Evolutionary conservation across 2,113 vertebrate genomes (phyloP).

Genomic region (Ptilorrhoa leucosticta): DNA sequence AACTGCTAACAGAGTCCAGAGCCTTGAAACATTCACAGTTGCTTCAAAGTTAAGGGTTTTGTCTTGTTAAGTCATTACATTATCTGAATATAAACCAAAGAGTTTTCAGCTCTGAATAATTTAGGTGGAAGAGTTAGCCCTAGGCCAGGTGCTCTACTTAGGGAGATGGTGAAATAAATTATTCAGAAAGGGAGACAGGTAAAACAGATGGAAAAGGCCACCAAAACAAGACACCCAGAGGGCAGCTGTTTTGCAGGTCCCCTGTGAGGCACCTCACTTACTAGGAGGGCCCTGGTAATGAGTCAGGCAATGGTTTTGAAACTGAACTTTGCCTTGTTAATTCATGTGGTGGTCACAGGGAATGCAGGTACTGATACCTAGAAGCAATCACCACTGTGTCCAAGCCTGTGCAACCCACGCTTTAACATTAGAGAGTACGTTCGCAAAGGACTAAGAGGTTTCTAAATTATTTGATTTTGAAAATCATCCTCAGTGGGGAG

Average conservation of each 20-base stretch:
- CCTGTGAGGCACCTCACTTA: neutral
- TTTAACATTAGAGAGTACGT: neutral
- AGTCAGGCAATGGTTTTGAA: neutral
- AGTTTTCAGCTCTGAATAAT: conserved; percentile 83
- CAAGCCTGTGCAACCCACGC: neutral
- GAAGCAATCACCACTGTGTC: neutral
- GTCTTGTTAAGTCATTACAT: conserved; percentile 70
- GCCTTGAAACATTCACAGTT: conserved; percentile 3
- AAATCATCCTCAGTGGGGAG: neutral
- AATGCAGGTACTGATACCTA: neutral
- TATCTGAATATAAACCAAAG: conserved; percentile 73
- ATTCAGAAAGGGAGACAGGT: conserved; percentile 82
- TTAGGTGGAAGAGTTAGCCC: conserved; percentile 76
- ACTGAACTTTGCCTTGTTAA: neutral
- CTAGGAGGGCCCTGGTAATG: neutral
- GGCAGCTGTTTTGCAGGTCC: conserved; percentile 71
- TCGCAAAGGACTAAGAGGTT: neutral
- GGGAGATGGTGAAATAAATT: conserved; percentile 85
- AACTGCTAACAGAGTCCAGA: neutral
- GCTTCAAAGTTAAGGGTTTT: conserved; percentile 58
- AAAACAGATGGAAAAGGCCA: conserved; percentile 84
- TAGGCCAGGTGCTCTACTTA: conserved; percentile 79
- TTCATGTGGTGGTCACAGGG: neutral
- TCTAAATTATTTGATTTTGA: neutral
- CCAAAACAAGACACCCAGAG: conserved; percentile 74